These are phyloP conservation scores for Temnothorax longispinosus DNA, from an alignment of 1,140 invertebrate species.

Conservation along the genomic window DNA sequence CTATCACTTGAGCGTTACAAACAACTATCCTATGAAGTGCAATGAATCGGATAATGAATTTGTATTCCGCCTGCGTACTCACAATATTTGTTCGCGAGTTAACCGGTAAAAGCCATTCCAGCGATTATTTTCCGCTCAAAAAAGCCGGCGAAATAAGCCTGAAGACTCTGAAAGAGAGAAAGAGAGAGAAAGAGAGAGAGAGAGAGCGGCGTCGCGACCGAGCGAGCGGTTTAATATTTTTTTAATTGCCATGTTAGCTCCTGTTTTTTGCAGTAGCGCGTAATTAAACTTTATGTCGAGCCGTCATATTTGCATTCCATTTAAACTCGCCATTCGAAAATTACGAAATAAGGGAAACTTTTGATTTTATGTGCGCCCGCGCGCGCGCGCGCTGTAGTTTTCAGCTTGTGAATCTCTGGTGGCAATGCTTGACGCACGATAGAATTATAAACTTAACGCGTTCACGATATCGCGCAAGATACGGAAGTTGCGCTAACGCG, in stretches of 20 bases:
- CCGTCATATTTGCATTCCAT: conserved; percentile 74
- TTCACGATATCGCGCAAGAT: conserved; percentile 22
- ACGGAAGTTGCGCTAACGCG: neutral
- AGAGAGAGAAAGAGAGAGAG: conserved; percentile 21
- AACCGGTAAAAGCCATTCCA: conserved; percentile 72
- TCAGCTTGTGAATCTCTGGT: conserved; percentile 40
- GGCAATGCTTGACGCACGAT: conserved; percentile 40
- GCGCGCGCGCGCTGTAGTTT: conserved; percentile 44
- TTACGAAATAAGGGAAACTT: conserved; percentile 71
- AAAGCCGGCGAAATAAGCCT: conserved; percentile 71
- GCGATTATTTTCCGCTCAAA: conserved; percentile 74
- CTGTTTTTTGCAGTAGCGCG: conserved; percentile 71
- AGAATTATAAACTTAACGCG: conserved; percentile 46
- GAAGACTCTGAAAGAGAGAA: conserved; percentile 21
- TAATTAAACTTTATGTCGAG: conserved; percentile 75
- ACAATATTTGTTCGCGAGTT: conserved; percentile 73
- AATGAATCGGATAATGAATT: conserved; percentile 74
- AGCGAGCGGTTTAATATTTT: conserved; percentile 72
- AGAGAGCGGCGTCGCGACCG: conserved; percentile 22
- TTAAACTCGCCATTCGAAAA: conserved; percentile 73
- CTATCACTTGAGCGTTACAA: conserved; percentile 67
- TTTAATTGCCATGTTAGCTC: conserved; percentile 72
- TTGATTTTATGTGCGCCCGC: conserved; percentile 65
- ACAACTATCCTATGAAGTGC: conserved; percentile 69
- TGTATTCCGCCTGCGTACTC: conserved; percentile 65